Conservation (phyloP, 2,888 invertebrate species). For the Meteorus colon region DNA sequence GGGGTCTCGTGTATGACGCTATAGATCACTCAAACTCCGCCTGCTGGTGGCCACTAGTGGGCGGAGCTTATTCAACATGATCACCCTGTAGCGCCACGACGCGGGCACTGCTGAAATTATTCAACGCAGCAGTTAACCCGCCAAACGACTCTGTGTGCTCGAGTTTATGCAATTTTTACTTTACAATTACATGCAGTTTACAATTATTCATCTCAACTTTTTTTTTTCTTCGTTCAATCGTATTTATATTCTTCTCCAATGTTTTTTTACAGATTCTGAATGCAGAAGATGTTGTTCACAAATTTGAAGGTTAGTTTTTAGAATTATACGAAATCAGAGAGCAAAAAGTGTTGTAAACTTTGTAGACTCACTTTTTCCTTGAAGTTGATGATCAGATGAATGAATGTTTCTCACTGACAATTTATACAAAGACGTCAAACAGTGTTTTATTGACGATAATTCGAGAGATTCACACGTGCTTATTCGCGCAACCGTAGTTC, state of each 20-base stretch:
- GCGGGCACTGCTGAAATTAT: constrained; percentile 49
- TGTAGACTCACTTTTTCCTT: background rate
- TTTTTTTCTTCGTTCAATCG: background rate
- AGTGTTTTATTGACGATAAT: background rate
- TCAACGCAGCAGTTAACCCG: constrained; percentile 45
- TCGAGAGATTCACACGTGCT: constrained; percentile 60
- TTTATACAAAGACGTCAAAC: background rate
- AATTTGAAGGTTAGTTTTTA: constrained; percentile 56
- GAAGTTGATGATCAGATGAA: background rate
- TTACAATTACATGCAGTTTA: background rate
- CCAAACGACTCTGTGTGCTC: constrained; percentile 28
- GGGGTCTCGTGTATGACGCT: constrained; percentile 72
- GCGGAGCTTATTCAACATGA: constrained; percentile 50
- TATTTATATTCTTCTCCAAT: constrained; percentile 20
- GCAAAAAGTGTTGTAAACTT: background rate
- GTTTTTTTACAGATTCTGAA: background rate
- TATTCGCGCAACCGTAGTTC: constrained; percentile 68
- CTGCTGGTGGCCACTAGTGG: constrained; percentile 55
- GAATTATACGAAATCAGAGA: constrained; percentile 13
- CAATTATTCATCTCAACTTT: background rate
- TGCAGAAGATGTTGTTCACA: background rate
- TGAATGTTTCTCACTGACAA: background rate
- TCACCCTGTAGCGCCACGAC: constrained; percentile 62
- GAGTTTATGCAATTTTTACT: background rate
- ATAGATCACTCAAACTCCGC: constrained; percentile 72